These are phyloP conservation scores for Acleris holmiana DNA, from an alignment of 2,888 invertebrate species.

Conservation along the genomic window DNA sequence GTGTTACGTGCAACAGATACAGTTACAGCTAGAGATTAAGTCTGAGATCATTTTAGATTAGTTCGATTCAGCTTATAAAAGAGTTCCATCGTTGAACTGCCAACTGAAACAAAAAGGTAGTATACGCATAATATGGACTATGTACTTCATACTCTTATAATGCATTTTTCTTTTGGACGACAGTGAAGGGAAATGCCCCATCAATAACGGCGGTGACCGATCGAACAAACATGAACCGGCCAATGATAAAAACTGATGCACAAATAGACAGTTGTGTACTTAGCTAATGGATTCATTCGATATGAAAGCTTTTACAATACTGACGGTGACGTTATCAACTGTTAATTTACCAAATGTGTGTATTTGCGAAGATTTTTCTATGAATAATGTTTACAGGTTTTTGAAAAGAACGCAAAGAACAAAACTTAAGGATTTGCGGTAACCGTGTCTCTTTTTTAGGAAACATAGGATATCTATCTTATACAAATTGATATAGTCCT, in stretches of 20 bases:
- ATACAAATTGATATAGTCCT: too few relatives aligned
- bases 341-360: constrained; percentile 60
- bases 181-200: constrained; percentile 69
- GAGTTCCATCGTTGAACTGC: too few relatives aligned
- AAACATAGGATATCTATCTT: too few relatives aligned
- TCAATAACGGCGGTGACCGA: constrained; percentile 82
- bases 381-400: constrained; percentile 36
- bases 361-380: constrained; percentile 44
- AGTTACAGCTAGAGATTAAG: too few relatives aligned
- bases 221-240: constrained; percentile 79
- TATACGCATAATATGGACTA: too few relatives aligned
- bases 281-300: constrained; percentile 85
- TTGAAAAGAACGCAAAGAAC: neutral
- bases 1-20: too few relatives aligned
- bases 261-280: constrained; percentile 83
- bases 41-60: too few relatives aligned
- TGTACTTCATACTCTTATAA: too few relatives aligned
- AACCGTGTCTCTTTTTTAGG: too few relatives aligned
- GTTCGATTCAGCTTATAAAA: too few relatives aligned
- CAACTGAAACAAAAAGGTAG: too few relatives aligned
- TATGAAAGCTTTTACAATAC: constrained; percentile 83
- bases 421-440: neutral
- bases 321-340: constrained; percentile 72
- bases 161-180: too few relatives aligned
- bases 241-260: constrained; percentile 84